phyloP scores from a whole-genome alignment of 2,113 vertebrate species.

The Pseudopipra pipra region DNA sequence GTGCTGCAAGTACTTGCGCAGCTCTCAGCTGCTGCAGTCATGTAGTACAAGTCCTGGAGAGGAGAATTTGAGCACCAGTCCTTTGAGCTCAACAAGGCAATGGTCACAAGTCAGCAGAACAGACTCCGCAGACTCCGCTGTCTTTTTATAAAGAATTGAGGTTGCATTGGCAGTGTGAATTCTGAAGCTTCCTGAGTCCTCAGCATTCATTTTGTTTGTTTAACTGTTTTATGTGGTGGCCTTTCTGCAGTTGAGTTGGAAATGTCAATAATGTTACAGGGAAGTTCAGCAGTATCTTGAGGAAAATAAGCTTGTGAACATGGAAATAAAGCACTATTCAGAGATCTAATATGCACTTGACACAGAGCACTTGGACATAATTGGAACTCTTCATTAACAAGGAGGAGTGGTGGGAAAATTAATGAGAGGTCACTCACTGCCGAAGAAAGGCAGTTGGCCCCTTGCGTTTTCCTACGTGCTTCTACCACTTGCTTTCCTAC shows the following conservation, averaged over 20 bases:
- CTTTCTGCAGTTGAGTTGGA: background rate
- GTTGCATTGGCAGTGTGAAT: background rate
- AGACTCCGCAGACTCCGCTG: background rate
- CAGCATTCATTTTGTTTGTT: background rate
- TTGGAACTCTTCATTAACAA: background rate
- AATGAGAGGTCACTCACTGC: background rate
- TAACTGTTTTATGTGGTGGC: background rate
- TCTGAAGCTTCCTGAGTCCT: background rate
- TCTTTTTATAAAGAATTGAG: background rate
- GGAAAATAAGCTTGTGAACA: background rate
- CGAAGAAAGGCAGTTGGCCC: rapidly evolving
- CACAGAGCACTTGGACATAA: background rate
- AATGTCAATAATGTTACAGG: background rate
- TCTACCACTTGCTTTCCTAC: background rate
- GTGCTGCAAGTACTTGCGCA: background rate
- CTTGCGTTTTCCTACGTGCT: background rate
- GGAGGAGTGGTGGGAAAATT: background rate
- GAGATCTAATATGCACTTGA: background rate
- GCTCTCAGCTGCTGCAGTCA: background rate
- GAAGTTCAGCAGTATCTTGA: background rate
- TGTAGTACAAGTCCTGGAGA: background rate
- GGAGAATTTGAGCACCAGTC: background rate
- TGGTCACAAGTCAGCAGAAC: background rate
- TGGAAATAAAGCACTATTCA: background rate
- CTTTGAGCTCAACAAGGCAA: background rate